These are phyloP conservation scores for Camponotus fellah DNA, from an alignment of 2,888 invertebrate species.

Conservation along the genomic window DNA sequence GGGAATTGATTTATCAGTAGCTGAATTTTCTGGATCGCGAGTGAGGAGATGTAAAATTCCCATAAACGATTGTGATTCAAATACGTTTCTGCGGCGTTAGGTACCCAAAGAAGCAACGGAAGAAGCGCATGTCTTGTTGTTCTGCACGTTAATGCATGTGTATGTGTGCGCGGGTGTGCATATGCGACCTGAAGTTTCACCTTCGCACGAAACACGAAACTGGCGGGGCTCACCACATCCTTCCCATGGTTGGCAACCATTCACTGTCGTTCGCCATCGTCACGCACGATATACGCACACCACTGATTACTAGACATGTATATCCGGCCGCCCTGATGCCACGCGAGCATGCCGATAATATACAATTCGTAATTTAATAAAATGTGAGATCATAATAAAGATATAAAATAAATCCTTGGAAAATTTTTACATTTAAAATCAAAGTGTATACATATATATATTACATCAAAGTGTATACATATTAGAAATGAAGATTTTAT, in stretches of 20 bases:
- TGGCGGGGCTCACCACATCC: slow-evolving; percentile 79
- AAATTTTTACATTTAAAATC: neutral
- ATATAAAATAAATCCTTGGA: neutral
- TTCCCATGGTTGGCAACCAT: slow-evolving; percentile 68
- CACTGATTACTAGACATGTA: slow-evolving; percentile 50
- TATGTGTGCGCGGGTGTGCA: neutral
- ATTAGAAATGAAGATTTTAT: neutral
- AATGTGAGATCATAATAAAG: neutral
- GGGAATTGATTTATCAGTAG: slow-evolving; percentile 31
- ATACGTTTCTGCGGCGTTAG: neutral
- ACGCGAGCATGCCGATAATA: slow-evolving; percentile 25
- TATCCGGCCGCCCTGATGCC: slow-evolving; percentile 36
- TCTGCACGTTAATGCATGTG: neutral
- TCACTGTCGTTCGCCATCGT: slow-evolving; percentile 70
- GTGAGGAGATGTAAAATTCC: neutral
- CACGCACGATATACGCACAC: slow-evolving; percentile 69
- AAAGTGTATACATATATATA: neutral
- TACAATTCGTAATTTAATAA: slow-evolving; percentile 21
- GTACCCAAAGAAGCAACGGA: slow-evolving; percentile 9
- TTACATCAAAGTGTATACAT: neutral
- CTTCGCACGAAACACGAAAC: slow-evolving; percentile 77
- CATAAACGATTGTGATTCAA: neutral
- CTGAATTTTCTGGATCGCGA: neutral
- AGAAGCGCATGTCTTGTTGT: slow-evolving; percentile 16
- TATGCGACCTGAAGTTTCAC: slow-evolving; percentile 57